Percentiles rank a stretch among this genome's conserved stretches.
Evolutionary conservation across 2,113 vertebrate genomes (phyloP).

Genomic region (Neofelis nebulosa): DNA sequence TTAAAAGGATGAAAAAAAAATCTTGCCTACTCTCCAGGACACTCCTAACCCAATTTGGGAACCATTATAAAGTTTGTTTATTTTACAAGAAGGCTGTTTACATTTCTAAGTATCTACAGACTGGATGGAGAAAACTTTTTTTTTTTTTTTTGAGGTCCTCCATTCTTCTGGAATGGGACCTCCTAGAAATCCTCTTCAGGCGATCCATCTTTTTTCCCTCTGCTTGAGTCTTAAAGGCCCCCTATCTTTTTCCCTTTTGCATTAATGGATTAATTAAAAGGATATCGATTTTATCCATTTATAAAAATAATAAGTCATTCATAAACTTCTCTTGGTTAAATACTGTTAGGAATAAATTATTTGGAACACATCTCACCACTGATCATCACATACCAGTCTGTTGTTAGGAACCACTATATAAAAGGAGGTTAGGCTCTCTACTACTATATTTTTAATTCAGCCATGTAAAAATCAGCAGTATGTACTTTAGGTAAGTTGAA

Average conservation of each 20-base stretch:
- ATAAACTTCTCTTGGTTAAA: constrained; percentile 40
- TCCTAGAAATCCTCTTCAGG: constrained; percentile 39
- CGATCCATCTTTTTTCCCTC: neutral
- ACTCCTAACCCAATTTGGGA: neutral
- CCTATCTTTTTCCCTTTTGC: neutral
- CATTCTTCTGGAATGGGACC: neutral
- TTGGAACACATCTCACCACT: neutral
- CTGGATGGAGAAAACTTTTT: neutral
- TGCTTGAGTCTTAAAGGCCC: neutral
- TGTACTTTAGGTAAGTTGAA: neutral
- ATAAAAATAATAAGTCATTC: constrained; percentile 40
- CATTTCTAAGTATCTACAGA: neutral
- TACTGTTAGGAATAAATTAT: neutral
- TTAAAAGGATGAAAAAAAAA: neutral
- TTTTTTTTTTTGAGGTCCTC: neutral
- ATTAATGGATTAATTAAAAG: neutral
- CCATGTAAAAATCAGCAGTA: neutral
- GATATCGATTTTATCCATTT: constrained; percentile 19
- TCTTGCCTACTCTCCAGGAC: neutral
- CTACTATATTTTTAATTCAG: constrained; percentile 19
- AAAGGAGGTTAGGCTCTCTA: neutral
- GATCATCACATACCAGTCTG: neutral
- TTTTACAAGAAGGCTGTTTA: neutral
- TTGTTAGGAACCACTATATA: neutral
- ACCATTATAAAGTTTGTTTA: neutral